Evolutionary conservation across 2,888 invertebrate genomes (phyloP).

Genomic region (Xestia c-nigrum): DNA sequence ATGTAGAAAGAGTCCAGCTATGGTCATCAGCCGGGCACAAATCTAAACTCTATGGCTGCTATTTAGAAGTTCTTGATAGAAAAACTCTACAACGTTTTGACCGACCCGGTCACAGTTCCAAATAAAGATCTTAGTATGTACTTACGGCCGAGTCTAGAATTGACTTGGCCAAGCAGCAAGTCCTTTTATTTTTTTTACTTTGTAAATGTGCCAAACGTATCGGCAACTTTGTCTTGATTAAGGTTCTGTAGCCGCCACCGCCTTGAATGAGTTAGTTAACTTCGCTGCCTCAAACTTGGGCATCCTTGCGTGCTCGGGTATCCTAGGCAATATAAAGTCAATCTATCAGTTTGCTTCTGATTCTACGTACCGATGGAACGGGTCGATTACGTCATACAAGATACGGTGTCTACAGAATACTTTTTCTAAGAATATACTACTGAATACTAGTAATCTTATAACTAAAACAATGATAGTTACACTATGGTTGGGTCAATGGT

Average conservation of each 20-base stretch:
- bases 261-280: constrained; percentile 42
- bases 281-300: constrained; percentile 39
- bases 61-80: too few species aligned
- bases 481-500: too few species aligned
- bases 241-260: constrained; percentile 11
- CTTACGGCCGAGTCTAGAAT: constrained; percentile 12
- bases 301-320: constrained; percentile 20
- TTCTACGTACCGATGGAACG: background rate
- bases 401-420: background rate
- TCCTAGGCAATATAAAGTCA: constrained; percentile 47
- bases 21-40: too few species aligned
- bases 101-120: background rate
- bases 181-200: constrained; percentile 39
- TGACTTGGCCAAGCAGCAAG: constrained; percentile 13
- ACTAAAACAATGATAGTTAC: too few species aligned
- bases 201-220: constrained; percentile 28
- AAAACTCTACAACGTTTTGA: too few species aligned
- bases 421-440: background rate
- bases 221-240: constrained; percentile 50
- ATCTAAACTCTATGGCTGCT: too few species aligned
- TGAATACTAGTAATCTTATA: too few species aligned
- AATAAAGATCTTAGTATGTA: constrained; percentile 37
- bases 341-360: constrained; percentile 42
- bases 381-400: background rate
- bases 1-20: too few species aligned